Evolutionary conservation across 2,113 vertebrate genomes (phyloP).

Genomic region (Vicugna pacos): DNA sequence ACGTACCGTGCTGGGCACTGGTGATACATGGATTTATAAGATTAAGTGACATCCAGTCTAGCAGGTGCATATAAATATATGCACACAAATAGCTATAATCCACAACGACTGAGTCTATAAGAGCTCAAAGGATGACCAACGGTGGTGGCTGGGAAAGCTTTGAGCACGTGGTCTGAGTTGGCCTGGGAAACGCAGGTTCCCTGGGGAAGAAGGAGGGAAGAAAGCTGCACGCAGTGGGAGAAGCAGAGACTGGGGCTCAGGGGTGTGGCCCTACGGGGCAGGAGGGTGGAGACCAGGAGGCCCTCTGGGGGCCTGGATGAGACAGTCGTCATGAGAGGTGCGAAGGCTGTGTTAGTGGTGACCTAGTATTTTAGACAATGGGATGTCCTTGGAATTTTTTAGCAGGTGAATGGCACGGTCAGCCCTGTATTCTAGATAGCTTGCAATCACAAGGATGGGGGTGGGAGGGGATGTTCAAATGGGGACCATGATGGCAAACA

Average conservation of each 20-base stretch:
- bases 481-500: neutral
- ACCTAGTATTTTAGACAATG: neutral
- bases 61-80: neutral
- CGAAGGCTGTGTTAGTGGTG: neutral
- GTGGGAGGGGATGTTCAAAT: neutral
- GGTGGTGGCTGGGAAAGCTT: neutral
- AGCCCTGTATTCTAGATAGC: neutral
- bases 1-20: neutral
- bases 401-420: neutral
- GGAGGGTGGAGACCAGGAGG: neutral
- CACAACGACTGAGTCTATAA: neutral
- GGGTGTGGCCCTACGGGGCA: rapidly evolving
- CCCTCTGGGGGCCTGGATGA: neutral
- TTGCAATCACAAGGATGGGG: neutral
- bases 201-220: neutral
- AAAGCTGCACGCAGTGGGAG: neutral
- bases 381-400: neutral
- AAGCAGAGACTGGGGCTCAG: neutral
- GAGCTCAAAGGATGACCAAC: neutral
- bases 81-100: neutral
- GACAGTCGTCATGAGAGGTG: neutral
- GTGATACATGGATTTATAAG: neutral
- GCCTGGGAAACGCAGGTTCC: neutral
- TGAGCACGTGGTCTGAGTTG: neutral
- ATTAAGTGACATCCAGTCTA: neutral